Evolutionary conservation across 2,113 vertebrate species (phyloP), one percentile per base, ranked within the genome.

Genomic region (Aldabrachelys gigantea): DNA sequence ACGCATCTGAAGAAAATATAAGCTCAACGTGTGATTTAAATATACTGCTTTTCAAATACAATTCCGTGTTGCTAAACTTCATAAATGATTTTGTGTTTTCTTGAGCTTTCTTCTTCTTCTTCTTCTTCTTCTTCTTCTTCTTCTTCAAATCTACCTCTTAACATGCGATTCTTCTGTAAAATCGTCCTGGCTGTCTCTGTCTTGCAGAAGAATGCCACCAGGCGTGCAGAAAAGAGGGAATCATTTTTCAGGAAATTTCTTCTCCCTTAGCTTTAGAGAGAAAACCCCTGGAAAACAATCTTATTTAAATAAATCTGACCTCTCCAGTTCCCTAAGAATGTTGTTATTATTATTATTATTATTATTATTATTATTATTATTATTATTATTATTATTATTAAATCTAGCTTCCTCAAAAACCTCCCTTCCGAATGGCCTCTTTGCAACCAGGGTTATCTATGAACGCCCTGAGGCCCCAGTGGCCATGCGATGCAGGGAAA

Each of bases 21-120:
- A 87, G 47, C 35, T 41, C 87, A 47, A 38, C 12, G 47, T 62
- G 80, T 49, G 3, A 90, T 84, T 76, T n/a, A 53, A 53, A 52
- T 4, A 8, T 53, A 25, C 44, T 94, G 69, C 59, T 59, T 94
- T 96, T 90, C 94, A 59, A 90, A 79, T 38, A 93, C 35, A 3
- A 2, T 90, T 93, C 92, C 29, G 84, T 92, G 72, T 80, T 12
- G 2, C 89, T 76, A 89, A 96, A 54, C 4, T 1, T 90, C 91
- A 44, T 56, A 87, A 94, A 94, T 84, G 93, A 89, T 75, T 41
- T 19, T 59, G 72, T 49, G 47, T 69, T 96, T 94, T 92, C 87
- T 90, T 85, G 88, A 31, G 87, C 5, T 85, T 50, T 49, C 49
- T 49, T 50, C 13, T 50, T 14, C 49, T 50, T 50, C 49, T 50